Evolutionary conservation across 1,140 invertebrate species (phyloP).

Genomic region (Venustaconcha ellipsiformis): DNA sequence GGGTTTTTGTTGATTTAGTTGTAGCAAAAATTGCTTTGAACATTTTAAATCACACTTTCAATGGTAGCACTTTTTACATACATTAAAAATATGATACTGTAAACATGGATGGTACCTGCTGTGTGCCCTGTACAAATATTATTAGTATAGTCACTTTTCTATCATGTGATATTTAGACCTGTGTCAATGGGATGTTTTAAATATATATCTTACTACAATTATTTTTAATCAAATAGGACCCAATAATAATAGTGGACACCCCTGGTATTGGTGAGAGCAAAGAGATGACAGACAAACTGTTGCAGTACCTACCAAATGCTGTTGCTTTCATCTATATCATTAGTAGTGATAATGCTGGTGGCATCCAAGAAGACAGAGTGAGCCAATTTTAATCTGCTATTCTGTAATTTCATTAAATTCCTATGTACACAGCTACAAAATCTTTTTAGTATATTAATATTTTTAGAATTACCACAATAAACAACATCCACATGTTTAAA

Average conservation of each 20-base stretch:
- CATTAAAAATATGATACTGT: too few relatives aligned
- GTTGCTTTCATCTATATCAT: constrained; percentile 54
- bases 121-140: too few relatives aligned
- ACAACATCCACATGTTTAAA: neutral
- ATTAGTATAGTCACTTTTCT: too few relatives aligned
- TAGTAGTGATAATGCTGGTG: constrained; percentile 42
- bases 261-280: constrained; percentile 47
- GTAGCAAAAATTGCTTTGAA: too few relatives aligned
- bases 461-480: neutral
- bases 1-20: too few relatives aligned
- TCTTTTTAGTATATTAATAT: neutral
- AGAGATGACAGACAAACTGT: constrained; percentile 32
- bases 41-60: too few relatives aligned
- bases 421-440: too few relatives aligned
- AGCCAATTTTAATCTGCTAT: neutral
- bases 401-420: too few relatives aligned
- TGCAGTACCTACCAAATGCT: constrained; percentile 39
- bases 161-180: neutral
- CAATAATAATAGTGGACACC: constrained; percentile 44
- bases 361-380: constrained; percentile 49
- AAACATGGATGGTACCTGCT: too few relatives aligned
- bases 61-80: too few relatives aligned
- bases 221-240: constrained; percentile 17
- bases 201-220: too few relatives aligned
- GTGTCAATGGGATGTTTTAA: neutral